phyloP scores from a whole-genome alignment of 2,888 invertebrate genomes.

The Trissolcus japonicus region DNA sequence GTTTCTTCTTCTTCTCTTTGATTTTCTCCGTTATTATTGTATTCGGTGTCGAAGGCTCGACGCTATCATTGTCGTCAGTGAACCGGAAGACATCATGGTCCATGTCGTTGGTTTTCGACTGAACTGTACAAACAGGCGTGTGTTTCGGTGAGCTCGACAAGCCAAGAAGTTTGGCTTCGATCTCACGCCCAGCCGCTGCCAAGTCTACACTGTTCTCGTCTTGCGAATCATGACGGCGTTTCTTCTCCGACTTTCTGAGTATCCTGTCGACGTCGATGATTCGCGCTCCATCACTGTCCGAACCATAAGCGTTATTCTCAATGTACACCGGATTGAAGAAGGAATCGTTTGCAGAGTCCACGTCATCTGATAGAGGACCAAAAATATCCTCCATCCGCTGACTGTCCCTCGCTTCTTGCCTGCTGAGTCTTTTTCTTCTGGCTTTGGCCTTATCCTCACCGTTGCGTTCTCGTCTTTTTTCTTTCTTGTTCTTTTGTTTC shows the following conservation, averaged over 20 bases:
- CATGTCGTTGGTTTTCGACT: slow-evolving; percentile 70
- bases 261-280: slow-evolving; percentile 76
- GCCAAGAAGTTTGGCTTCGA: slow-evolving; percentile 88
- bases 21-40: slow-evolving; percentile 76
- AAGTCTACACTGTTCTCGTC: slow-evolving; percentile 89
- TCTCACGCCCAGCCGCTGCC: slow-evolving; percentile 87
- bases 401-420: slow-evolving; percentile 80
- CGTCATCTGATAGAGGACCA: slow-evolving; percentile 89
- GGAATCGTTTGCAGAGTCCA: slow-evolving; percentile 73
- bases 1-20: slow-evolving; percentile 90
- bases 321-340: slow-evolving; percentile 67
- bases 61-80: slow-evolving; percentile 80
- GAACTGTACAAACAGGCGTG: slow-evolving; percentile 76
- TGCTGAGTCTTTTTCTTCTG: slow-evolving; percentile 73
- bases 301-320: slow-evolving; percentile 75
- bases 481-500: slow-evolving; percentile 75
- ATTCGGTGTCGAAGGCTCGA: slow-evolving; percentile 76
- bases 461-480: slow-evolving; percentile 73
- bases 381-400: slow-evolving; percentile 90
- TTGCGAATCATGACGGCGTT: slow-evolving; percentile 75
- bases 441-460: slow-evolving; percentile 73
- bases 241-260: slow-evolving; percentile 72
- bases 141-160: slow-evolving; percentile 78
- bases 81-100: slow-evolving; percentile 80
- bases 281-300: slow-evolving; percentile 77